phyloP scores from a whole-genome alignment of 35 echinoderm and acorn worm species.

The Heliocidaris erythrogramma region DNA sequence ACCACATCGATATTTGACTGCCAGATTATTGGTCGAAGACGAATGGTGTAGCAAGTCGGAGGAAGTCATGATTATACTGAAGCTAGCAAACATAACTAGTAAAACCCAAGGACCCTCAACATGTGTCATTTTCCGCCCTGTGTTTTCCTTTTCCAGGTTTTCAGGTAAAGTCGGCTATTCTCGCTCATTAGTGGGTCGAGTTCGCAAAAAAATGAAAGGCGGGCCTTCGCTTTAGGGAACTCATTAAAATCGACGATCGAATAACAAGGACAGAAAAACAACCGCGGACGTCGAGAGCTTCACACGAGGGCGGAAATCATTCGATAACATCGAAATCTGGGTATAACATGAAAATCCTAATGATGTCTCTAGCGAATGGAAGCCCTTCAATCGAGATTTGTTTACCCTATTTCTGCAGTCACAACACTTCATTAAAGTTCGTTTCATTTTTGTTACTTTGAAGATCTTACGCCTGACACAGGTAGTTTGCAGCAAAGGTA shows the following conservation, averaged over 20 bases:
- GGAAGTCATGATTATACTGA: not conserved
- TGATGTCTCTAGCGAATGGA: not conserved
- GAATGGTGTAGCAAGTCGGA: too few species aligned
- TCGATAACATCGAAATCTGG: not conserved
- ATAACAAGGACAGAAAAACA: not conserved
- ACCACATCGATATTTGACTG: too few species aligned
- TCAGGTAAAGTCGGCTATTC: not conserved
- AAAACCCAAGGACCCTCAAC: not conserved
- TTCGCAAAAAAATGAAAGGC: not conserved
- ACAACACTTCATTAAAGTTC: not conserved
- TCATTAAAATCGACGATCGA: not conserved
- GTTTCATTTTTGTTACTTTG: not conserved
- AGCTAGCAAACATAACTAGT: not conserved
- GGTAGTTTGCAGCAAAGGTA: not conserved
- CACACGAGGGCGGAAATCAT: not conserved
- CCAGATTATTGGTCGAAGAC: too few species aligned
- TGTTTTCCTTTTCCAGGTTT: not conserved
- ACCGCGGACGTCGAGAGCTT: not conserved
- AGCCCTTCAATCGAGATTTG: not conserved
- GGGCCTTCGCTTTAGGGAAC: not conserved
- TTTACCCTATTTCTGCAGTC: not conserved
- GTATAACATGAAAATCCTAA: constrained; percentile 13
- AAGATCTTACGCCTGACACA: not conserved
- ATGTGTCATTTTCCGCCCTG: not conserved
- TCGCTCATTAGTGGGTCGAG: not conserved